Percentiles rank a stretch among this genome's conserved stretches.
phyloP scores from a whole-genome alignment of 2,113 vertebrate species.

The Anolis carolinensis region DNA sequence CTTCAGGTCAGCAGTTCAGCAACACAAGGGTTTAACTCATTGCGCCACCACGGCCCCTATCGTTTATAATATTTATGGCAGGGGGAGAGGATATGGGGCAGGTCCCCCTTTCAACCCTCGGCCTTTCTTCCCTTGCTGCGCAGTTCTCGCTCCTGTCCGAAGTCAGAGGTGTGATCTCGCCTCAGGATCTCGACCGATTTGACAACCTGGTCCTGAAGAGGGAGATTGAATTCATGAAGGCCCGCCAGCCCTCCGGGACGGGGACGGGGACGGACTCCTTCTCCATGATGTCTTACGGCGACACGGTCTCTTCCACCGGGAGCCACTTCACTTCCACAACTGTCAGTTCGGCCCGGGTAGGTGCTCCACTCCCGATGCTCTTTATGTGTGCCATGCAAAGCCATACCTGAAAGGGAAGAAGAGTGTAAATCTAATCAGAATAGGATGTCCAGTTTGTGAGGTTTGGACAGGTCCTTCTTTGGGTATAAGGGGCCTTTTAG shows the following conservation, averaged over 20 bases:
- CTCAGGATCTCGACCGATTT: conserved; percentile 91
- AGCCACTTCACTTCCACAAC: conserved; percentile 95
- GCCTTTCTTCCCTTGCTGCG: not conserved
- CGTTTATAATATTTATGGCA: too few relatives aligned
- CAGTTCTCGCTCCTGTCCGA: conserved; percentile 96
- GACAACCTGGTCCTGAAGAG: conserved; percentile 90
- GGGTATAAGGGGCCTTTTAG: too few relatives aligned
- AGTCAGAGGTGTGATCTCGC: conserved; percentile 85
- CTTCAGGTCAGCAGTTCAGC: too few relatives aligned
- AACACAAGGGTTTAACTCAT: too few relatives aligned
- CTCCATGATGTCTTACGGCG: conserved; percentile 89
- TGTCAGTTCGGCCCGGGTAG: conserved; percentile 93
- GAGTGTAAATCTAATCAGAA: too few relatives aligned
- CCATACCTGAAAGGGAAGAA: too few relatives aligned
- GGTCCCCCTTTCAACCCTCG: not conserved
- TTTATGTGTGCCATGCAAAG: not conserved
- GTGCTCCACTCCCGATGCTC: conserved; percentile 25
- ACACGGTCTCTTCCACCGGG: conserved; percentile 88
- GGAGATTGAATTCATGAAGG: conserved; percentile 95
- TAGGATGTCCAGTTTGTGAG: too few relatives aligned
- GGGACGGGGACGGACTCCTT: conserved; percentile 75
- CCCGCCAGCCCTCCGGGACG: conserved; percentile 79
- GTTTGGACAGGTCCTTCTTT: too few relatives aligned
- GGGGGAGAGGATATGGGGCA: not conserved
- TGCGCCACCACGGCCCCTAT: too few relatives aligned